These are phyloP conservation scores for Gadopsis marmoratus DNA, from an alignment of 2,797 vertebrate species.

Conservation along the genomic window DNA sequence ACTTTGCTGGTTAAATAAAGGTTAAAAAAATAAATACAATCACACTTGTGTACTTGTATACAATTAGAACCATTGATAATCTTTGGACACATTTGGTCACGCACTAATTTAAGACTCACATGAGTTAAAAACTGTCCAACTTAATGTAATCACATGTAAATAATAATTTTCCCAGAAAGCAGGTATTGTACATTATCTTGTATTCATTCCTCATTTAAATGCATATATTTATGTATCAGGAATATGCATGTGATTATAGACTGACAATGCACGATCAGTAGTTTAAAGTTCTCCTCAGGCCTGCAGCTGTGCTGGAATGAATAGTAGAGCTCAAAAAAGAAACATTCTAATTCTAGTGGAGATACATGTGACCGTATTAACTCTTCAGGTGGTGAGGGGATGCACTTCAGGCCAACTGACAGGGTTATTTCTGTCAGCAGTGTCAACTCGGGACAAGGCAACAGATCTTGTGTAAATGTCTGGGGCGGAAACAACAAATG, in stretches of 20 bases:
- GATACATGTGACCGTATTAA: constrained; percentile 10
- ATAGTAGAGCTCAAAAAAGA: background rate
- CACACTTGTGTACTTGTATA: background rate
- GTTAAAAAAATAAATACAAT: background rate
- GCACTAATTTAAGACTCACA: background rate
- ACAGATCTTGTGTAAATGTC: constrained; percentile 24
- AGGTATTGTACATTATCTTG: background rate
- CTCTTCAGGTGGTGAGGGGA: background rate
- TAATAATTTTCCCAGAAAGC: background rate
- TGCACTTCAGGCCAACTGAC: background rate
- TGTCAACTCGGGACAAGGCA: constrained; percentile 48
- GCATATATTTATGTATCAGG: background rate
- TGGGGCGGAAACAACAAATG: constrained; percentile 24
- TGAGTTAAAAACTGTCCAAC: background rate
- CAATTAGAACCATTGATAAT: background rate
- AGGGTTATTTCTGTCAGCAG: constrained; percentile 23
- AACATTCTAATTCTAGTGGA: background rate
- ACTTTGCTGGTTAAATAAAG: background rate
- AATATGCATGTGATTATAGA: background rate
- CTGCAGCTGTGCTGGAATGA: constrained; percentile 9
- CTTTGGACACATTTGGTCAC: background rate
- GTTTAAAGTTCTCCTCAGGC: background rate
- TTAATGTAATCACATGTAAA: too few relatives aligned
- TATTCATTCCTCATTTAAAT: background rate
- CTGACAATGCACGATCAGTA: background rate